These are phyloP conservation scores for Stomatorhinus ivindoensis DNA, from an alignment of 2,113 vertebrate species.

Conservation along the genomic window DNA sequence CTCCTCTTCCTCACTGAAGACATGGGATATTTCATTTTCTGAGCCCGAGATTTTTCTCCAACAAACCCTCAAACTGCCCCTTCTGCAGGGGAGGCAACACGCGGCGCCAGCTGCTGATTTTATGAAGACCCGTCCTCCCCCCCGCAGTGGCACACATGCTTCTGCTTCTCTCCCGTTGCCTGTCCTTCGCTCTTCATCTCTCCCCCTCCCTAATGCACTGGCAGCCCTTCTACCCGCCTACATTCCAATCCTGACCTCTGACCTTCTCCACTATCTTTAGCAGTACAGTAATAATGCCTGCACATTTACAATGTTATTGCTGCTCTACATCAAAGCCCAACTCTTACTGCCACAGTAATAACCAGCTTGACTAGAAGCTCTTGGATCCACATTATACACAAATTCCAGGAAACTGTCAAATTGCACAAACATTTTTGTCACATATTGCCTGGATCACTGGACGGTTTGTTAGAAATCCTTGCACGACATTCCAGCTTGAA, in stretches of 20 bases:
- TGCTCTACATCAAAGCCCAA: constrained; percentile 3
- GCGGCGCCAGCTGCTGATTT: constrained; percentile 8
- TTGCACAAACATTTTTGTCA: background rate
- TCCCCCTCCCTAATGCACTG: background rate
- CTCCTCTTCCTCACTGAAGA: background rate
- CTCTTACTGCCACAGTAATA: background rate
- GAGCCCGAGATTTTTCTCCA: background rate
- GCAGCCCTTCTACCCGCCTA: background rate
- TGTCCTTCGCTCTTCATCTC: background rate
- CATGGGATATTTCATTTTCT: background rate
- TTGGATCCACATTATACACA: background rate
- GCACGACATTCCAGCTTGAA: background rate
- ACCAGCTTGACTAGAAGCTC: background rate
- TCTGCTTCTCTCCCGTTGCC: background rate
- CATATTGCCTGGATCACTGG: background rate
- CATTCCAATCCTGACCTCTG: background rate
- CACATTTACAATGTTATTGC: background rate
- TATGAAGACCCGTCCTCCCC: background rate
- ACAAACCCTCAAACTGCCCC: background rate
- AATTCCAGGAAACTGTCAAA: background rate
- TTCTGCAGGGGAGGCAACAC: background rate
- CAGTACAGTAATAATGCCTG: background rate
- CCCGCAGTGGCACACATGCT: background rate
- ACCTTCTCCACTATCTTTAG: background rate
- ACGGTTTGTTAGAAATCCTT: background rate